A percentile compares a stretch with the other conserved stretches of the same genome.
These are phyloP conservation scores for Clarias magur DNA, from an alignment of 2,113 vertebrate genomes.

Conservation along the genomic window DNA sequence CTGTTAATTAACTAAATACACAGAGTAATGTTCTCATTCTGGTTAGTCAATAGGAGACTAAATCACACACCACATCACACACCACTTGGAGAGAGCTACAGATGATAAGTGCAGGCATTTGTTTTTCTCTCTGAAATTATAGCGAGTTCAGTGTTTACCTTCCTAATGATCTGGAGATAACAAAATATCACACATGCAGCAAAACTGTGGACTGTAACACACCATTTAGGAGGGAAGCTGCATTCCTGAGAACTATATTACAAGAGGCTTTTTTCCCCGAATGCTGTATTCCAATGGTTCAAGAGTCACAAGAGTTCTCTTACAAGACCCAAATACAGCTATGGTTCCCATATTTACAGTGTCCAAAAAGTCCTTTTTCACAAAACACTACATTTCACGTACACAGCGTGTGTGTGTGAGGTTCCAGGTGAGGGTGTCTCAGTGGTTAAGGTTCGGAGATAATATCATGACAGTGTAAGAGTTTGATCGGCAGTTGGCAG, in stretches of 20 bases:
- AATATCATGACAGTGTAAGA: not conserved
- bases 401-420: too few species aligned
- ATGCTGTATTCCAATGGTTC: not conserved
- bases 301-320: too few species aligned
- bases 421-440: too few species aligned
- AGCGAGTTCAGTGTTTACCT: not conserved
- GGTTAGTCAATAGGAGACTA: not conserved
- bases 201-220: not conserved
- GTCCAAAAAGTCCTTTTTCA: not conserved
- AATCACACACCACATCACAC: slow-evolving; percentile 16
- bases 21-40: not conserved
- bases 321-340: not conserved
- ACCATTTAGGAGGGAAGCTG: not conserved
- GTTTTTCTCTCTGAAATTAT: not conserved
- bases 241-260: not conserved
- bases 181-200: not conserved
- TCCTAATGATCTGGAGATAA: not conserved
- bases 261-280: not conserved
- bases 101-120: not conserved
- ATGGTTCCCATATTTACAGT: too few species aligned
- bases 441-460: too few species aligned
- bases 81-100: not conserved
- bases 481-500: not conserved
- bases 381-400: too few species aligned
- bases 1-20: not conserved